Evolutionary conservation across 1,140 invertebrate genomes (phyloP).

Genomic region (Triops cancriformis): DNA sequence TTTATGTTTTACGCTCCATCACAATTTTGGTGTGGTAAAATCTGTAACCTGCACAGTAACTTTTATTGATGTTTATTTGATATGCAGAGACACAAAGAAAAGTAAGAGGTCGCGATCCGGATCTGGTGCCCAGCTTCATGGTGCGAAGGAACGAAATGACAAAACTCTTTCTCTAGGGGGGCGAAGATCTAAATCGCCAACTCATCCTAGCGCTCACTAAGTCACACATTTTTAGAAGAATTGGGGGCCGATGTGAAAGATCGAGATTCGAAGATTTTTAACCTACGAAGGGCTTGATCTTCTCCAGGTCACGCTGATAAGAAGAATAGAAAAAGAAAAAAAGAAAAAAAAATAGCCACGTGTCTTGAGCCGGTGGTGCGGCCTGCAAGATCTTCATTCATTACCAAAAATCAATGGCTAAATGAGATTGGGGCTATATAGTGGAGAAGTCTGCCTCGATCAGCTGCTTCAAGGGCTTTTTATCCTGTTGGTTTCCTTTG

Average conservation of each 20-base stretch:
- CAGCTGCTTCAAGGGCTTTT: neutral
- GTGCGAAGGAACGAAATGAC: neutral
- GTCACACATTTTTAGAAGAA: neutral
- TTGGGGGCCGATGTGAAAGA: neutral
- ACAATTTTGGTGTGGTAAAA: too few species aligned
- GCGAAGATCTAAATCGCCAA: neutral
- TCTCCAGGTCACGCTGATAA: neutral
- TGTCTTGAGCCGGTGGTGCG: neutral
- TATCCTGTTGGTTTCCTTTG: neutral
- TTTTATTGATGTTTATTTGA: neutral
- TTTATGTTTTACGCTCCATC: too few species aligned
- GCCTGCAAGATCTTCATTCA: neutral
- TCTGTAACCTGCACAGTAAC: neutral
- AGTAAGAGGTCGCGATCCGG: neutral
- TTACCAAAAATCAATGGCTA: neutral
- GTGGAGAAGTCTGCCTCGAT: neutral
- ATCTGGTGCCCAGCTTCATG: neutral
- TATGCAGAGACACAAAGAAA: conserved; percentile 1
- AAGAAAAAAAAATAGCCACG: neutral
- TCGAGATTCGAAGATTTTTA: neutral
- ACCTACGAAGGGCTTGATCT: neutral
- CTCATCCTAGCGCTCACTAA: neutral
- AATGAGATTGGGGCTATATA: neutral
- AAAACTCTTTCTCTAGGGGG: neutral
- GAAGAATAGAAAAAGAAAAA: neutral